Base-by-base conservation (phyloP, 2,113 vertebrate species). In the Nanorana parkeri region DNA sequence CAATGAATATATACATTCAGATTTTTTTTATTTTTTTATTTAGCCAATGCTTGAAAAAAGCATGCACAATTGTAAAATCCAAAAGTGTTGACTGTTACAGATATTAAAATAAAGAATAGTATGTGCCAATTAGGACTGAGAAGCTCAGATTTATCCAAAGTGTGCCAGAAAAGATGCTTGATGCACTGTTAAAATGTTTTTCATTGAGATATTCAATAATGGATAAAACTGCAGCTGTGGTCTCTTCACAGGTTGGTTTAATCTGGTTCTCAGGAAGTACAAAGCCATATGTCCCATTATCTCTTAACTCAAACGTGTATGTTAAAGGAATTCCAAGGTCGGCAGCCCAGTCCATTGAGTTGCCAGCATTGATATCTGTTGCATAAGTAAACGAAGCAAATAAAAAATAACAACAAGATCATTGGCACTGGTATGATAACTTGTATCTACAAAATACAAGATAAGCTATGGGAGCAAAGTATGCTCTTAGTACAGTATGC, bases 281-380 rank as follows among this genome's bases (percentile, higher is more conserved):
- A 78, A 97, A 97, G 28, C 90, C 91, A 0, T 87, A 1, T 0
- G 83, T n/a, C 0, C 94, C 95, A 0, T 87, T 89, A 82, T 96
- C 96, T 72, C 94, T 89, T 64, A 97, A 91, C 87, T 97, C 96
- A 63, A 97, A 96, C 0, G 94, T 96, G 84, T 92, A 97, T 67
- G 91, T 73, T 72, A 94, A 88, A 0, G 93, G 93, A 82, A 97
- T 95, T 54, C 91, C 93, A 7, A 91, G 92, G 8, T 85, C 82
- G 8, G 84, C 85, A 7, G 94, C 92, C 93, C 95, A 97, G 88
- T 97, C 95, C 78, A 90, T 88, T 11, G 95, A 97, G 1, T 93
- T 95, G 1, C 95, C 95, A 0, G 96, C 96, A 66, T 92, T 92
- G 6, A 3, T 6, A 73, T 96, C 95, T 96, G 86, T 69, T 65